Percentiles rank a stretch among this genome's conserved stretches.
Conservation (phyloP, 2,888 invertebrate species). For the Brachynemurus nebulosus region DNA sequence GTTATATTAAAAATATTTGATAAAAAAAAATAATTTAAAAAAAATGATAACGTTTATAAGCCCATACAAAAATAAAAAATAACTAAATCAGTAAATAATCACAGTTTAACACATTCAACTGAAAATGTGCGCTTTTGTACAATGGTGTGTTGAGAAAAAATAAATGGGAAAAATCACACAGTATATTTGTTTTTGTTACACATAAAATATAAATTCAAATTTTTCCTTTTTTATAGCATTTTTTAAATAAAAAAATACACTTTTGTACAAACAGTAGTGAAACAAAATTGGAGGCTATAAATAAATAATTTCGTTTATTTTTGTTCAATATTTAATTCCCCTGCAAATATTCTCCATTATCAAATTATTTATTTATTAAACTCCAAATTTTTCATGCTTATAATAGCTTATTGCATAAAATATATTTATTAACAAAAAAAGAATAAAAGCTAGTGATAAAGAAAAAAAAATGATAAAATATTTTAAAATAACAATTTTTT, state of each 20-base stretch:
- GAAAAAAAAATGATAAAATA: slow-evolving; percentile 19
- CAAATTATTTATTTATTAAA: slow-evolving; percentile 5
- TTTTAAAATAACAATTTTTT: neutral
- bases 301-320: neutral
- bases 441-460: slow-evolving; percentile 29
- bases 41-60: slow-evolving; percentile 1
- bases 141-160: neutral
- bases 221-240: too few species aligned
- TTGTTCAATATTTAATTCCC: neutral
- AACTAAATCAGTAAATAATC: too few species aligned
- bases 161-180: too few species aligned
- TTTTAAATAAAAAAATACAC: slow-evolving; percentile 1
- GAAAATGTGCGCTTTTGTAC: neutral
- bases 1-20: slow-evolving; percentile 5
- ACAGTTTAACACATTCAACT: neutral
- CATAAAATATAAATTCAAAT: too few species aligned
- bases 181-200: too few species aligned
- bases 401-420: slow-evolving; percentile 1
- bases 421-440: slow-evolving; percentile 8
- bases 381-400: slow-evolving; percentile 12
- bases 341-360: neutral
- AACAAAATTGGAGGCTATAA: neutral
- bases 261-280: neutral
- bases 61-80: neutral
- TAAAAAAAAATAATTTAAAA: slow-evolving; percentile 2